These are phyloP conservation scores for Heliconius eleuchia DNA, from an alignment of 1,140 invertebrate species.

Conservation along the genomic window DNA sequence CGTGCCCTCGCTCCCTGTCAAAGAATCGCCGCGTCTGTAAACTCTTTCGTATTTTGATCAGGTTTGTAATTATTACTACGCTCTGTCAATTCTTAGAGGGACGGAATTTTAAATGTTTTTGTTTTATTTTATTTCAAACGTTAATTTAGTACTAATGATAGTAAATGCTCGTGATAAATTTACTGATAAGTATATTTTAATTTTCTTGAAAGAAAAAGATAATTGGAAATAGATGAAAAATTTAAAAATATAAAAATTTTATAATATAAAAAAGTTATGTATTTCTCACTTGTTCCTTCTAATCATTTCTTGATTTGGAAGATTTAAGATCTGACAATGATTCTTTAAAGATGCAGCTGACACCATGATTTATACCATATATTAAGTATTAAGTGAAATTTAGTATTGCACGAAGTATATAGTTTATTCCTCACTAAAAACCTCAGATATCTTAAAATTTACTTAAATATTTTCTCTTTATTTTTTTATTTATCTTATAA, in stretches of 20 bases:
- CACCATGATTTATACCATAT: too few relatives aligned
- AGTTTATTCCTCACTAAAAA: too few relatives aligned
- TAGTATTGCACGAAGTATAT: too few relatives aligned
- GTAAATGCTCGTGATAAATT: not conserved
- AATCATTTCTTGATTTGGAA: too few relatives aligned
- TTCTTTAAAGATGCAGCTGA: too few relatives aligned
- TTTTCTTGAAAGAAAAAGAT: not conserved
- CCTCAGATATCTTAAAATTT: too few relatives aligned
- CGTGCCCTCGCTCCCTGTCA: constrained; percentile 39
- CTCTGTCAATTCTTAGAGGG: not conserved
- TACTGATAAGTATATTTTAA: not conserved
- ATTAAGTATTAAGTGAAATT: too few relatives aligned
- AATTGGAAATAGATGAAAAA: not conserved
- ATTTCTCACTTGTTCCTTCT: too few relatives aligned
- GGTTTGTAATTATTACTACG: constrained; percentile 55
- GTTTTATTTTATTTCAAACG: not conserved
- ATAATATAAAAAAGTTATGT: too few relatives aligned
- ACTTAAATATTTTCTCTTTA: too few relatives aligned
- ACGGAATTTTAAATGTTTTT: not conserved
- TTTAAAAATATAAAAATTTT: not conserved
- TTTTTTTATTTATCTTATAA: too few relatives aligned
- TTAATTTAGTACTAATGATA: not conserved
- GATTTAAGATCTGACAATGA: too few relatives aligned
- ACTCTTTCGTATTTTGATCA: constrained; percentile 62
- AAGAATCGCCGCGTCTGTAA: constrained; percentile 51